phyloP scores from a whole-genome alignment of 2,888 invertebrate genomes.

The Busseola fusca region DNA sequence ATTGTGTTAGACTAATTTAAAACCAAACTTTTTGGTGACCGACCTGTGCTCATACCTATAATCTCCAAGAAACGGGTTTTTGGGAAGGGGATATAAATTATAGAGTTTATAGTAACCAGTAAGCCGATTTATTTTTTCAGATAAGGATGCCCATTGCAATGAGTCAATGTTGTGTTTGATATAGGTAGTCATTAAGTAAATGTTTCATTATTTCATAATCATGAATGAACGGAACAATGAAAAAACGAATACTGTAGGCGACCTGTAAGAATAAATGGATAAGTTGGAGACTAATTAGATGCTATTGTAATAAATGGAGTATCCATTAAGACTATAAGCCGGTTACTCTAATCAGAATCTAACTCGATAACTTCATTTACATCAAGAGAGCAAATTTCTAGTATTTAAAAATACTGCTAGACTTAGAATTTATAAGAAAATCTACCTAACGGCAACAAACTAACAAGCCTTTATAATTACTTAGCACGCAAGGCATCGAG shows the following conservation, averaged over 20 bases:
- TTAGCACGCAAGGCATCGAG: slow-evolving; percentile 40
- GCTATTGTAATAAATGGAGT: slow-evolving; percentile 12
- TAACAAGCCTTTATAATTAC: slow-evolving; percentile 34
- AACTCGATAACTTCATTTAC: slow-evolving; percentile 18
- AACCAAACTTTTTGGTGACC: slow-evolving; percentile 15
- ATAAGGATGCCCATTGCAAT: neutral
- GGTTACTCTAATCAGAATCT: slow-evolving; percentile 53
- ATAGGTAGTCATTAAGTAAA: neutral
- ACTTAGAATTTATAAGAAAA: slow-evolving; percentile 12
- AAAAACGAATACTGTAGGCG: neutral
- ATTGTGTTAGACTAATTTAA: slow-evolving; percentile 62
- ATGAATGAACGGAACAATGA: slow-evolving; percentile 27
- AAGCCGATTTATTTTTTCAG: neutral
- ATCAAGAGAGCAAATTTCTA: slow-evolving; percentile 2
- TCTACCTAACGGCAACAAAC: slow-evolving; percentile 28
- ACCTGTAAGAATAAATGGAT: slow-evolving; percentile 5
- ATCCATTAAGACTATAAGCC: neutral
- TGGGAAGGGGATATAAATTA: slow-evolving; percentile 10
- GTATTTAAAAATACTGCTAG: slow-evolving; percentile 28
- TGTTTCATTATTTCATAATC: slow-evolving; percentile 20
- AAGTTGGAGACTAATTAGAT: slow-evolving; percentile 18
- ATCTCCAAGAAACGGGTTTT: neutral
- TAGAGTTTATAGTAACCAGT: neutral
- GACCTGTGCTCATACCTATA: neutral
- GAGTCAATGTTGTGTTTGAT: neutral